These are phyloP conservation scores for Motacilla tschutschensis DNA, from an alignment of 2,113 vertebrate species.

Conservation along the genomic window DNA sequence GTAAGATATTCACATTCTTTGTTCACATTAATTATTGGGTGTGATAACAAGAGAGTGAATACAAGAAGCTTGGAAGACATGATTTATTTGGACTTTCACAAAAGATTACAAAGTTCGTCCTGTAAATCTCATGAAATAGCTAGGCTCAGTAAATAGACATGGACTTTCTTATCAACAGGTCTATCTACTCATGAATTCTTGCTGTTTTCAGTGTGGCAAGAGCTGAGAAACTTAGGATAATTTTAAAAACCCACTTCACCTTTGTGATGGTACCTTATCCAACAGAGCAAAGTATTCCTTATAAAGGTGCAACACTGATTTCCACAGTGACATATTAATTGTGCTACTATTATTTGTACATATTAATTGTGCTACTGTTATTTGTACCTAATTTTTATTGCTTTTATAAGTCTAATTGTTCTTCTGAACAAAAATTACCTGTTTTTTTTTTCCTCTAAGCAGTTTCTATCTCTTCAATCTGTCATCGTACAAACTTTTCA, in stretches of 20 bases:
- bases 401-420: background rate
- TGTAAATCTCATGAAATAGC: background rate
- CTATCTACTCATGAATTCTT: background rate
- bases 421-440: background rate
- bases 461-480: background rate
- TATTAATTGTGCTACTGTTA: background rate
- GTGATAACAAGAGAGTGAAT: conserved; percentile 49
- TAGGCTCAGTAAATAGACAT: background rate
- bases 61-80: conserved; percentile 18
- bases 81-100: conserved; percentile 34
- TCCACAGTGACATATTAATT: background rate
- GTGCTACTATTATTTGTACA: background rate
- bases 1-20: conserved; percentile 50
- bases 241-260: background rate
- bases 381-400: background rate
- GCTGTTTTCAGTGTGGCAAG: background rate
- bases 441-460: background rate
- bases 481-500: conserved; percentile 26
- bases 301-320: background rate
- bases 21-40: conserved; percentile 42
- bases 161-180: background rate
- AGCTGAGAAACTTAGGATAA: background rate
- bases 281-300: background rate
- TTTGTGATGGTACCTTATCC: background rate
- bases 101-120: background rate